Conservation (phyloP, 1,140 invertebrate genomes). For the Saccostrea echinata region DNA sequence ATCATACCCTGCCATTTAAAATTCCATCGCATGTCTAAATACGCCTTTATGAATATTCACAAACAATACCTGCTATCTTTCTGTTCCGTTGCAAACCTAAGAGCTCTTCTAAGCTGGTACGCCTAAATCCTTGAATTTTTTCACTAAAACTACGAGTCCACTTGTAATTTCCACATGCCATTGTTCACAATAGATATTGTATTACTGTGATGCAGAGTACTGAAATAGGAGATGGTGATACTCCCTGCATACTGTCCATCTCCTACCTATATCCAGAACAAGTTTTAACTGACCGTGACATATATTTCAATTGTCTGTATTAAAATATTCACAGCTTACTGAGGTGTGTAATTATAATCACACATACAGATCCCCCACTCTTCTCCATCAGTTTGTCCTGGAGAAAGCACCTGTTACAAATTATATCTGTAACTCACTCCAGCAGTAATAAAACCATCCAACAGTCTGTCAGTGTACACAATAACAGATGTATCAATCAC, state of each 20-base stretch:
- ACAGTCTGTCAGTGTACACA: background rate
- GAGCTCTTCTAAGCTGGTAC: conserved; percentile 36
- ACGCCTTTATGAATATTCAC: conserved; percentile 34
- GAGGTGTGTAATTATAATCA: conserved; percentile 29
- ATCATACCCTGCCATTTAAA: conserved; percentile 27
- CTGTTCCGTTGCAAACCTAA: conserved; percentile 46
- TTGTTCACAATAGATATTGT: conserved; percentile 19
- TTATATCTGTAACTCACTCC: background rate
- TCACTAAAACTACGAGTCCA: conserved; percentile 54
- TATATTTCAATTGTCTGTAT: conserved; percentile 20
- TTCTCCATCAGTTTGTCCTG: conserved; percentile 1
- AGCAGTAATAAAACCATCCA: background rate
- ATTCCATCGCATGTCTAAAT: conserved; percentile 11
- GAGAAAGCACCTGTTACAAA: conserved; percentile 25
- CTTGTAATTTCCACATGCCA: conserved; percentile 48
- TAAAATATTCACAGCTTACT: conserved; percentile 6
- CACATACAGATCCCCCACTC: background rate
- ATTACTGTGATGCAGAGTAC: background rate
- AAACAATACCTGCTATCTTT: conserved; percentile 48
- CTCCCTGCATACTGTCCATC: background rate
- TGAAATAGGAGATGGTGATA: background rate
- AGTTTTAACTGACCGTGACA: conserved; percentile 4
- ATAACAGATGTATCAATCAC: background rate
- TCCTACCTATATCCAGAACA: background rate
- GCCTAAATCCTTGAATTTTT: conserved; percentile 43